phyloP scores from a whole-genome alignment of 2,797 vertebrate genomes.

The Cichlasoma orientale region DNA sequence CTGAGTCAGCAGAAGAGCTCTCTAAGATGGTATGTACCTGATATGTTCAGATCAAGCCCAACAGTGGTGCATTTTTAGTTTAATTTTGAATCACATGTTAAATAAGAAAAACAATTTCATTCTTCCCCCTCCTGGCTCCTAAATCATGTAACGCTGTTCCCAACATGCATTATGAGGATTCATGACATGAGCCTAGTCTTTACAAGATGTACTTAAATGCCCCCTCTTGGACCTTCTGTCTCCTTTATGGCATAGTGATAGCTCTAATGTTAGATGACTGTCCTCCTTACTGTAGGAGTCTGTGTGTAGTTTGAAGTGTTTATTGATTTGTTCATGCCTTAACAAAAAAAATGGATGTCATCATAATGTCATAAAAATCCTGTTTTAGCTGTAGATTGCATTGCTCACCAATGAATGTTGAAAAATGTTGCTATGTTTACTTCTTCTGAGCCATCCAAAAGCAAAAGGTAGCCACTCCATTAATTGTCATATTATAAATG shows the following conservation, averaged over 20 bases:
- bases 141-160: not conserved
- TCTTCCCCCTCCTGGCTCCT: not conserved
- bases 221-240: not conserved
- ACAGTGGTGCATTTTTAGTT: not conserved
- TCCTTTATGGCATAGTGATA: not conserved
- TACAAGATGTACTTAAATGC: not conserved
- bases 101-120: not conserved
- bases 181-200: not conserved
- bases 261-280: not conserved
- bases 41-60: not conserved
- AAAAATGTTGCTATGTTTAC: not conserved
- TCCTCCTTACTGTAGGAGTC: not conserved
- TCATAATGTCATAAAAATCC: no score
- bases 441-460: accelerated
- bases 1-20: slow-evolving; percentile 89
- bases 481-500: not conserved
- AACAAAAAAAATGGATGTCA: not conserved
- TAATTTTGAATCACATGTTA: not conserved
- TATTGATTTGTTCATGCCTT: accelerated
- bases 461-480: not conserved
- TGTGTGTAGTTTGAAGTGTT: not conserved
- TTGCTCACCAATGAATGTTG: no score
- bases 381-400: no score
- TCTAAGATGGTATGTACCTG: slow-evolving; percentile 88
- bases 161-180: not conserved